A percentile compares a stretch with the other conserved stretches of the same genome.
Evolutionary conservation across 2,797 vertebrate genomes (phyloP).

Genomic region (Rhinoraja longicauda): DNA sequence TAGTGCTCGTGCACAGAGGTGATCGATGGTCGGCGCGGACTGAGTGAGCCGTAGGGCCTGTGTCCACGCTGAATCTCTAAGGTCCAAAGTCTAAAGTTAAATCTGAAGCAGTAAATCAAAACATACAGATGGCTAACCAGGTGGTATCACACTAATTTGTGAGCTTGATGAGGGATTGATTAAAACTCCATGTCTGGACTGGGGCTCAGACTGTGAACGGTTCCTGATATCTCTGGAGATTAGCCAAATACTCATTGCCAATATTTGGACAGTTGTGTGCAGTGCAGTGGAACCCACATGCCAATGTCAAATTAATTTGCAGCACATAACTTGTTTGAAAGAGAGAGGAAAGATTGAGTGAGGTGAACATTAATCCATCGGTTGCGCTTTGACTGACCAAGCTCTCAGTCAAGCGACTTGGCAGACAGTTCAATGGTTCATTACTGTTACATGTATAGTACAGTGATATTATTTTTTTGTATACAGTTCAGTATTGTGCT

Average conservation of each 20-base stretch:
- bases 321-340: background rate
- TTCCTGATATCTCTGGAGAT: background rate
- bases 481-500: too few relatives aligned
- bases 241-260: background rate
- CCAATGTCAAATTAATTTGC: background rate
- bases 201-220: background rate
- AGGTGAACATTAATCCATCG: background rate
- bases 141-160: background rate
- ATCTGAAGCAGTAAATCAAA: background rate
- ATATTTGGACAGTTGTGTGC: conserved; percentile 31
- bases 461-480: too few relatives aligned
- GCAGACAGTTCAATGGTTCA: too few relatives aligned
- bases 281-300: background rate
- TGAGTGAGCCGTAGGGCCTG: too few relatives aligned
- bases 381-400: background rate
- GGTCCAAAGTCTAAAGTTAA: too few relatives aligned
- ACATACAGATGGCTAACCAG: background rate
- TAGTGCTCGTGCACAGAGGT: too few relatives aligned
- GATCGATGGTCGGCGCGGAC: too few relatives aligned
- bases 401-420: background rate
- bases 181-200: background rate
- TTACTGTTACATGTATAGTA: too few relatives aligned
- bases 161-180: background rate
- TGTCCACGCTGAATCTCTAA: too few relatives aligned
- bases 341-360: background rate